These are phyloP conservation scores for Aldrovandia affinis DNA, from an alignment of 2,797 vertebrate genomes.

Conservation along the genomic window DNA sequence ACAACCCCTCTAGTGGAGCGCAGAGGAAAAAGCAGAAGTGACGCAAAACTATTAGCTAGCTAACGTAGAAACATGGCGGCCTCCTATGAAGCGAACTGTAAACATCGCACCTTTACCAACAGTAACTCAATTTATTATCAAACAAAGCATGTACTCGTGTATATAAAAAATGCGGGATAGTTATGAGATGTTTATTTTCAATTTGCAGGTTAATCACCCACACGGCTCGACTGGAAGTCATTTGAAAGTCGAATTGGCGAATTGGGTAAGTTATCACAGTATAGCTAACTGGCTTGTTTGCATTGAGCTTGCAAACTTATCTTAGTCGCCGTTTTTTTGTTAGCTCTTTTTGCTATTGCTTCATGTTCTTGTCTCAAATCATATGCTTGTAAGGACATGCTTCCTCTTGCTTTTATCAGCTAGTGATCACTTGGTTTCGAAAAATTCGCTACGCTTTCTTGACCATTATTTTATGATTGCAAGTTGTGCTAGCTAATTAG, in stretches of 20 bases:
- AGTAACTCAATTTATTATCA: slow-evolving; percentile 74
- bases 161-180: slow-evolving; percentile 55
- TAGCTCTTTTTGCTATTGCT: not conserved
- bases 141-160: slow-evolving; percentile 67
- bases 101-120: slow-evolving; percentile 66
- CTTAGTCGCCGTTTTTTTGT: too few relatives aligned
- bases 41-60: slow-evolving; percentile 30
- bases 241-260: slow-evolving; percentile 34
- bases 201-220: slow-evolving; percentile 71
- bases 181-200: slow-evolving; percentile 74
- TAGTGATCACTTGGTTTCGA: not conserved
- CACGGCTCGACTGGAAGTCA: slow-evolving; percentile 44
- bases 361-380: slow-evolving; percentile 10
- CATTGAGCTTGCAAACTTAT: not conserved
- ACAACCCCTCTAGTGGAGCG: too few relatives aligned
- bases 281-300: not conserved
- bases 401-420: too few relatives aligned
- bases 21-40: slow-evolving; percentile 38
- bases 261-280: slow-evolving; percentile 38
- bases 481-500: not conserved
- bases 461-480: too few relatives aligned
- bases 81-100: slow-evolving; percentile 63
- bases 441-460: not conserved
- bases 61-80: slow-evolving; percentile 67
- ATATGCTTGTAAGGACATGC: not conserved